Evolutionary conservation across 1,140 invertebrate genomes (phyloP), one percentile per base, ranked within the genome.

Genomic region (Samia ricini): DNA sequence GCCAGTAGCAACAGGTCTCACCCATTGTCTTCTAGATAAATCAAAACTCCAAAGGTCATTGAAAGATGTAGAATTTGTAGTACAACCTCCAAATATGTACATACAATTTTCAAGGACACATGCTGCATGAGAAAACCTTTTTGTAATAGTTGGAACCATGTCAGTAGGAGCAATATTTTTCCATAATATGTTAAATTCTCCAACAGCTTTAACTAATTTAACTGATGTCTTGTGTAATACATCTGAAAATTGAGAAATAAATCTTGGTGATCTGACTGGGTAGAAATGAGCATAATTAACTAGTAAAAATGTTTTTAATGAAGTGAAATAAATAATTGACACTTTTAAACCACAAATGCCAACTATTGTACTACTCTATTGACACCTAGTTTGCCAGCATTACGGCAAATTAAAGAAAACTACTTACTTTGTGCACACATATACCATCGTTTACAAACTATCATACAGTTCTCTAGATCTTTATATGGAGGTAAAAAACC

Each of bases 1-100:
- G 22, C 98, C 98, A 86, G 94, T 94, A 0, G 96, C 94, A 10
- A 96, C 84, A 0, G 95, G 95, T 74, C 96, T 92, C 5, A 94
- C 91, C 98, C 98, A 99, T 71, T 94, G 92, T 78, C 97, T 92
- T 51, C 93, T 95, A 6, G 95, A 95, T 50, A 99, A 92, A 92
- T 99, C 96, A 84, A 99, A 94, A 69, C 93, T 93, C 98, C 98
- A 99, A 7, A 99, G 91, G 91, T 99, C 98, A 92, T 99, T 99
- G 77, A 99, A 99, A 8, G 98, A 97, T 19, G 98, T 99, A 74
- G 95, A 95, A 36, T 96, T 95, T 26, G 96, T 95, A n/a, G 97
- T 98, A 72, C 97, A 98, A 0, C 98, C 98, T 54, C 98, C 98
- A 93, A 99, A 99, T 26, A 99, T 94, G 85, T 97, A 99, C 96